phyloP scores from a whole-genome alignment of 2,888 invertebrate genomes.

The Phorcus lineatus region DNA sequence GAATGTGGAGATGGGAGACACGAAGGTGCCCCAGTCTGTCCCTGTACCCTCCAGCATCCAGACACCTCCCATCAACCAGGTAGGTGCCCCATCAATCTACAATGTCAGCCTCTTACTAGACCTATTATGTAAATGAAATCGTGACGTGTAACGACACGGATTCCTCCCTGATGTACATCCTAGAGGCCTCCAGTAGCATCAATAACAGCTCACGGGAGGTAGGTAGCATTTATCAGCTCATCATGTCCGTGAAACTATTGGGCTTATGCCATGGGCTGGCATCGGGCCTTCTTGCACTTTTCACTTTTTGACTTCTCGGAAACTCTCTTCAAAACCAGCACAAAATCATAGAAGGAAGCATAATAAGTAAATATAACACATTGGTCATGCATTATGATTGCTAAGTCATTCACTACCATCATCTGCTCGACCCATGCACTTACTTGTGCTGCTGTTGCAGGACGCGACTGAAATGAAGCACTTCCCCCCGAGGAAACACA shows the following conservation, averaged over 20 bases:
- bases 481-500: not conserved
- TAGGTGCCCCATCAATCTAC: not conserved
- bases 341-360: too few species aligned
- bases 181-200: conserved; percentile 76
- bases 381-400: too few species aligned
- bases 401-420: too few species aligned
- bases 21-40: not conserved
- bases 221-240: not conserved
- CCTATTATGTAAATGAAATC: too few species aligned
- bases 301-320: too few species aligned
- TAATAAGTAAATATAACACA: too few species aligned
- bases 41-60: not conserved
- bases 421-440: too few species aligned
- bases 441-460: not conserved
- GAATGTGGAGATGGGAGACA: not conserved
- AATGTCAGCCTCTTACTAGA: too few species aligned
- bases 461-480: not conserved
- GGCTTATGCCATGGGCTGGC: too few species aligned
- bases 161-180: conserved; percentile 55
- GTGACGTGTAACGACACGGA: conserved; percentile 79
- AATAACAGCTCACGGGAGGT: conserved; percentile 69
- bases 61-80: not conserved
- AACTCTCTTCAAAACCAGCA: too few species aligned
- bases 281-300: too few species aligned
- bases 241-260: not conserved